Base-by-base conservation (phyloP, 2,797 vertebrate genomes). In the Sebastes minor region DNA sequence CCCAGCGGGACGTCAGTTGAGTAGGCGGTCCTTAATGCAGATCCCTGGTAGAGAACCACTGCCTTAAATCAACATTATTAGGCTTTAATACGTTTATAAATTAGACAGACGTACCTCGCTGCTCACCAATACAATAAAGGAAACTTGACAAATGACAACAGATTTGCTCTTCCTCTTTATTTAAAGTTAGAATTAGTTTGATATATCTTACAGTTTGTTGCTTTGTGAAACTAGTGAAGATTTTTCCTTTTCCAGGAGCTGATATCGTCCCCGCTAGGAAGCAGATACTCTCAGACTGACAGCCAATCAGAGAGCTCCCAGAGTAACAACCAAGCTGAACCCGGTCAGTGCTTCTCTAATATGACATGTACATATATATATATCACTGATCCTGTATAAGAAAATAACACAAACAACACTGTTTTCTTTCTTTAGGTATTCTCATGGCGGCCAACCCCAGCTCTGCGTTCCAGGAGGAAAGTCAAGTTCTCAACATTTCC, bases 221-320 rank as follows among this genome's bases (percentile, higher is more conserved):
- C 38, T 77, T 20, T 57, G 52, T 76, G 11, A 71, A 71, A 60
- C 18, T n/a, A 59, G 1, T 53, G 6, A 68, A 1, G 1, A n/a
- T 23, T 22, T 38, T 22, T n/a, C 23, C 0, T 64, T 55, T 87
- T 90, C 9, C 91, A 98, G 98, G 96, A 98, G 64, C 80, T 97
- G 79, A 95, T 97, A 28, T 89, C 96, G 2, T 95, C 94, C 2
- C 95, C 96, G 4, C 71, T 89, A 4, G 92, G 86, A 83, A 93
- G 91, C 78, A 91, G 91, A 59, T 92, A 86, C 77, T 94, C 96
- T 76, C 91, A 94, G 94, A 91, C 79, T 42, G 92, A 95, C 86
- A 93, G 92, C 92, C 94, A 92, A 89, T 88, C 93, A 66, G 86
- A 94, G 74, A 74, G 53, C 69, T 81, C 70, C 46, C 86, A 82